Evolutionary conservation across 2,797 vertebrate genomes (phyloP), one percentile per base, ranked within the genome.

Genomic region (Acanthopagrus latus): DNA sequence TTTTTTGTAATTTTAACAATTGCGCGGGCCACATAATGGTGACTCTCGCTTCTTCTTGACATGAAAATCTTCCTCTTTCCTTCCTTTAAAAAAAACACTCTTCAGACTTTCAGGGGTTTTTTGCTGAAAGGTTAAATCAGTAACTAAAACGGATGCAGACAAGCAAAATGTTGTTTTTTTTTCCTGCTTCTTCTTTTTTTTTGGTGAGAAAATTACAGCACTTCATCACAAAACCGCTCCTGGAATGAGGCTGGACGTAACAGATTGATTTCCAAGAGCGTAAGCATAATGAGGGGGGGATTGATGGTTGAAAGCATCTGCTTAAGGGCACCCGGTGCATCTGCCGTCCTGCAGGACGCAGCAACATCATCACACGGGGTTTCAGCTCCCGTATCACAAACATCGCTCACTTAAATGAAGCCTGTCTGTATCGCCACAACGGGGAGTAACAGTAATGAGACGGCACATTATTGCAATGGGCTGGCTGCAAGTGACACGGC

Each of bases 401-500:
- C 80, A 85, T 85, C 60, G 14, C 64, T 86, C 80, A 82, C 47
- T 63, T 70, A 83, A 82, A 88, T 84, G 76, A 74, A 74, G 80
- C 63, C 55, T 50, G 85, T 65, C 76, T 66, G 64, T 29, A 2
- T 43, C 17, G 43, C n/a, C 48, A 66, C 77, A 47, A 64, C 64
- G 17, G 44, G 70, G 69, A 16, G 58, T 63, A 59, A 5, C 75
- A 12, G 63, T 76, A 81, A 88, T 75, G 91, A 88, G 82, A 67
- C 71, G 5, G 62, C 82, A 62, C 73, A 83, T 85, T 83, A 83
- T 51, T 63, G 79, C 82, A 76, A 64, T 75, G 82, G 60, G 74
- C 52, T 27, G 66, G 64, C 29, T 66, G 64, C 65, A 5, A 64
- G 78, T 79, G 80, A 79, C 80, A 27, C 3, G 60, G 50, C 62